phyloP scores from a whole-genome alignment of 1,140 invertebrate genomes.

The Caenorhabditis elegans region WBcel235 BX284606.5:11273001-11273500 shows the following conservation, averaged over 20 bases:
- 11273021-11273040: not conserved
- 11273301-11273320: slow-evolving; percentile 40
- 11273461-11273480: slow-evolving; percentile 67
- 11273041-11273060: slow-evolving; percentile 28
- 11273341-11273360: not conserved
- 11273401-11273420: slow-evolving; percentile 65
- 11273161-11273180: not conserved
- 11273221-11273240: not conserved
- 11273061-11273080: slow-evolving; percentile 14
- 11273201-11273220: slow-evolving; percentile 28
- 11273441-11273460: slow-evolving; percentile 55
- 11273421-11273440: slow-evolving; percentile 48
- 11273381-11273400: slow-evolving; percentile 39
- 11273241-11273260: not conserved
- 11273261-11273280: slow-evolving; percentile 44
- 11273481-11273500: slow-evolving; percentile 68
- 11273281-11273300: slow-evolving; percentile 34
- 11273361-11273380: not conserved
- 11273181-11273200: slow-evolving; percentile 23
- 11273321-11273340: slow-evolving; percentile 1
- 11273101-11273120: not conserved
- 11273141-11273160: slow-evolving; percentile 33
- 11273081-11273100: slow-evolving; percentile 24
- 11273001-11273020: not conserved
- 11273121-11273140: not conserved